Evolutionary conservation across 2,888 invertebrate genomes (phyloP).

Genomic region (Euzetes globulus): DNA sequence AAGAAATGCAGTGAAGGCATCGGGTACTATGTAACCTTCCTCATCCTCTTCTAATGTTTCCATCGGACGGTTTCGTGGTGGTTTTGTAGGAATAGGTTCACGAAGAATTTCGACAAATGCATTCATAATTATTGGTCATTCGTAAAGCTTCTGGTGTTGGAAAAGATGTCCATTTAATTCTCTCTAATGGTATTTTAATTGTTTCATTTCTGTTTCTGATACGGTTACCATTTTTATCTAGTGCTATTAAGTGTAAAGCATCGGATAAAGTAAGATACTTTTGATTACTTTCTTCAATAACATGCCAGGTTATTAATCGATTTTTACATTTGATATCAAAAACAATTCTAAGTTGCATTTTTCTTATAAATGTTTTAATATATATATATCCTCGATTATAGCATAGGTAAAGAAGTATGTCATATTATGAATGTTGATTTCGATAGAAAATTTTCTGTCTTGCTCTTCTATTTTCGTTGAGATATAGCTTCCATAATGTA

Average conservation of each 20-base stretch:
- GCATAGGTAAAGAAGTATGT: not conserved
- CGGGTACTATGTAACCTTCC: too few relatives aligned
- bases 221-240: not conserved
- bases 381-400: not conserved
- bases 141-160: too few relatives aligned
- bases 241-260: not conserved
- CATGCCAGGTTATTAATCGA: not conserved
- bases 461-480: not conserved
- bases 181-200: not conserved
- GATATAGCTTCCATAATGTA: not conserved
- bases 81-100: too few relatives aligned
- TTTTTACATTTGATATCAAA: not conserved
- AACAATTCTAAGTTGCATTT: not conserved
- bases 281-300: not conserved
- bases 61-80: too few relatives aligned
- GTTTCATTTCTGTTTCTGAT: not conserved
- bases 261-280: not conserved
- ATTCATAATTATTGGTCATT: too few relatives aligned
- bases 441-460: not conserved
- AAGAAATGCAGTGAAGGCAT: too few relatives aligned
- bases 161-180: too few relatives aligned
- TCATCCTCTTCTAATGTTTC: too few relatives aligned
- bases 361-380: not conserved
- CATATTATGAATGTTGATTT: not conserved
- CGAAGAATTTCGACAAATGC: too few relatives aligned